Evolutionary conservation across 2,888 invertebrate genomes (phyloP).

Genomic region (Clanis bilineata): DNA sequence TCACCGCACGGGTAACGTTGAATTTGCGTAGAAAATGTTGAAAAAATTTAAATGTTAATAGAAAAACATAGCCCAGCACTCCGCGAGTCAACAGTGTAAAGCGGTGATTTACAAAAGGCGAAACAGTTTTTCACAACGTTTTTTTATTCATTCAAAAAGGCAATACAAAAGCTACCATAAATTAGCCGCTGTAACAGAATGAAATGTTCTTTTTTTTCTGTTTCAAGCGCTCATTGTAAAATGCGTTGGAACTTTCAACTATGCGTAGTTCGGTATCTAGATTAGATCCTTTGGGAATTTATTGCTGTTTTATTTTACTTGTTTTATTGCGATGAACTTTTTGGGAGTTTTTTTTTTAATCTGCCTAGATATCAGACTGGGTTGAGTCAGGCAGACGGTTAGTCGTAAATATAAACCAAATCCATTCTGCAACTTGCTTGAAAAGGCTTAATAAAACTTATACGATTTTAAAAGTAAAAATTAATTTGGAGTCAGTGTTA

Average conservation of each 20-base stretch:
- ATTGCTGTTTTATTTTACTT: background rate
- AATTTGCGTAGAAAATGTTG: background rate
- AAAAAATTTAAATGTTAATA: background rate
- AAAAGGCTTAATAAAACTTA: too few relatives aligned
- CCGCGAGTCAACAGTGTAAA: constrained; percentile 20
- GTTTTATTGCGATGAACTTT: too few relatives aligned
- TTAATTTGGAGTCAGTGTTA: too few relatives aligned
- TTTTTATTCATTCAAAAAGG: constrained; percentile 24
- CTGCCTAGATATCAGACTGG: too few relatives aligned
- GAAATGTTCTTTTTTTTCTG: constrained; percentile 22
- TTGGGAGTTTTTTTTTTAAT: background rate
- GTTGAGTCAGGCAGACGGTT: too few relatives aligned
- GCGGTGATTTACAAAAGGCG: constrained; percentile 17
- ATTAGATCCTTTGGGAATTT: constrained; percentile 12
- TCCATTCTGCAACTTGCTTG: too few relatives aligned
- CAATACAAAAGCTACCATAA: constrained; percentile 26
- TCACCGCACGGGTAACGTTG: background rate
- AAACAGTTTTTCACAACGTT: constrained; percentile 27
- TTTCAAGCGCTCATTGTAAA: constrained; percentile 12
- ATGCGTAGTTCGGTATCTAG: background rate
- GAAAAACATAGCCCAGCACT: background rate
- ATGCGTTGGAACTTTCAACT: background rate
- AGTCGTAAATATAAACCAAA: too few relatives aligned
- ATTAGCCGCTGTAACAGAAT: constrained; percentile 23
- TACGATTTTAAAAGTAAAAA: too few relatives aligned